Evolutionary conservation across 2,888 invertebrate genomes (phyloP).

Genomic region (Thymelicus acteon): DNA sequence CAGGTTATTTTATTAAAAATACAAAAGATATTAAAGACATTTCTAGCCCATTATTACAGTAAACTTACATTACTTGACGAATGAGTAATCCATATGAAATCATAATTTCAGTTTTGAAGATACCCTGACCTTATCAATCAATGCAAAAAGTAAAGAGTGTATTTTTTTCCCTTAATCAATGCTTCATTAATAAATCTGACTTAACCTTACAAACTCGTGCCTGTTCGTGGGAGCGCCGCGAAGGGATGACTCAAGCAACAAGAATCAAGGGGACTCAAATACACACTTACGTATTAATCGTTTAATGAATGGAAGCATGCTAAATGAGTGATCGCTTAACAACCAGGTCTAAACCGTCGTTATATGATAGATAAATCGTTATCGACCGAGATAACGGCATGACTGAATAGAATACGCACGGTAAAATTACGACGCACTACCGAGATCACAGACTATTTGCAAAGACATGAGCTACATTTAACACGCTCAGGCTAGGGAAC

Average conservation of each 20-base stretch:
- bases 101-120: too few species aligned
- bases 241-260: conserved; percentile 27
- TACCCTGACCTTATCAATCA: too few species aligned
- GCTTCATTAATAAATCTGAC: conserved; percentile 1
- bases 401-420: conserved; percentile 63
- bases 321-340: conserved; percentile 10
- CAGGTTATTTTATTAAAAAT: too few species aligned
- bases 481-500: background rate
- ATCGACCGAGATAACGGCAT: conserved; percentile 78
- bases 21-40: too few species aligned
- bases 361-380: conserved; percentile 49
- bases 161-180: background rate
- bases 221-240: conserved; percentile 17
- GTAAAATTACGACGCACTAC: conserved; percentile 79
- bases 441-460: conserved; percentile 56
- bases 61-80: too few species aligned
- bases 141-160: too few species aligned
- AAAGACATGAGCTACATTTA: conserved; percentile 53
- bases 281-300: background rate
- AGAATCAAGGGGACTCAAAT: conserved; percentile 11
- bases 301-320: conserved; percentile 1
- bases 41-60: too few species aligned
- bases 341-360: conserved; percentile 4
- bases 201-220: conserved; percentile 32
- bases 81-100: too few species aligned